Percentiles rank a stretch among this genome's conserved stretches.
These are phyloP conservation scores for Cnemophilus loriae DNA, from an alignment of 2,113 vertebrate genomes.

Conservation along the genomic window DNA sequence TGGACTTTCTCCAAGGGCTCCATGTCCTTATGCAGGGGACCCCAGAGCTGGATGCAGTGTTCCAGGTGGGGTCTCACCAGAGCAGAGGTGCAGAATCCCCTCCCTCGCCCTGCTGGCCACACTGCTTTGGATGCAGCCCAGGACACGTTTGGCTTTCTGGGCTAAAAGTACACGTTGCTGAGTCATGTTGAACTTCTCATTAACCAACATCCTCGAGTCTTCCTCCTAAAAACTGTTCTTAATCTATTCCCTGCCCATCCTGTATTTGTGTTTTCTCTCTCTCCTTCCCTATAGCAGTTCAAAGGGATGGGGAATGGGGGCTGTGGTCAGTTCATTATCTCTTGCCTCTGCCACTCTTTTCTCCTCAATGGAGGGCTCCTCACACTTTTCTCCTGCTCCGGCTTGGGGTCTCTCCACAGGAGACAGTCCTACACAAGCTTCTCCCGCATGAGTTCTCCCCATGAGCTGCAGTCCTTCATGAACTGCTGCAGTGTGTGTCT, in stretches of 20 bases:
- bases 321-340: neutral
- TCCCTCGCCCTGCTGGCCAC: rapidly evolving
- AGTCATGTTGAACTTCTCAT: neutral
- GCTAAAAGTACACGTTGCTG: neutral
- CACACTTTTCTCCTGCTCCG: neutral
- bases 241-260: neutral
- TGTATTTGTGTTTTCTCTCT: neutral
- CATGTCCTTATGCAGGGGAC: neutral
- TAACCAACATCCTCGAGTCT: neutral
- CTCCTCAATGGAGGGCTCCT: neutral
- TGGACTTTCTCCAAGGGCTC: neutral
- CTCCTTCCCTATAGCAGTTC: rapidly evolving
- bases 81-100: neutral
- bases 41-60: neutral
- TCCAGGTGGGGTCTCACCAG: neutral
- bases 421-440: neutral
- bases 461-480: neutral
- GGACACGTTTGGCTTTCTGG: neutral
- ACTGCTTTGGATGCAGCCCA: neutral
- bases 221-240: neutral
- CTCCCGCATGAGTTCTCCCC: neutral
- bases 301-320: rapidly evolving
- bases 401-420: neutral
- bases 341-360: neutral
- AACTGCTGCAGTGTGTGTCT: rapidly evolving